These are phyloP conservation scores for Dryadula phaetusa DNA, from an alignment of 2,888 invertebrate genomes.

Conservation along the genomic window DNA sequence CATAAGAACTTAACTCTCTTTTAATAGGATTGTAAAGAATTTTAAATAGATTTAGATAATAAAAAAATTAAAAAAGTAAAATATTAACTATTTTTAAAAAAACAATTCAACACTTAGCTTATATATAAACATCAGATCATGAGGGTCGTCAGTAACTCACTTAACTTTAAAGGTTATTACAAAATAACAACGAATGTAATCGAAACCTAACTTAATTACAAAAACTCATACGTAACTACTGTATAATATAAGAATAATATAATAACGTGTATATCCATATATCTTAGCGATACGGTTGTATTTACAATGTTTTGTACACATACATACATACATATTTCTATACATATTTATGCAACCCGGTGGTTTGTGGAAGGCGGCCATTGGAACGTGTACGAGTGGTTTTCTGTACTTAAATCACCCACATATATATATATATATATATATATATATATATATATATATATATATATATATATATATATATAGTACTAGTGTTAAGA, in stretches of 20 bases:
- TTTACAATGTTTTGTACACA: not conserved
- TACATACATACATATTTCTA: not conserved
- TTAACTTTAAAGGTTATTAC: slow-evolving; percentile 51
- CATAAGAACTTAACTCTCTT: too few relatives aligned
- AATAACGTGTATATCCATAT: slow-evolving; percentile 10
- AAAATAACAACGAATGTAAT: slow-evolving; percentile 54
- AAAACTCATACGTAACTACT: slow-evolving; percentile 42
- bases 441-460: not conserved
- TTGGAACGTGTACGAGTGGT: slow-evolving; percentile 20
- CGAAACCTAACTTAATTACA: slow-evolving; percentile 48
- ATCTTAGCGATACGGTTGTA: slow-evolving; percentile 14
- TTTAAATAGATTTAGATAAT: too few relatives aligned
- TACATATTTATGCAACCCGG: slow-evolving; percentile 21
- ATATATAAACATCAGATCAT: slow-evolving; percentile 8
- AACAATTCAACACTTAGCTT: too few relatives aligned
- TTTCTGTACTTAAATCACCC: slow-evolving; percentile 23
- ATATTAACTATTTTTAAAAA: too few relatives aligned
- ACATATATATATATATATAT: not conserved
- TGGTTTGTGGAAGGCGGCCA: slow-evolving; percentile 24
- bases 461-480: too few relatives aligned
- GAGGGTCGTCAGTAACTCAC: slow-evolving; percentile 40
- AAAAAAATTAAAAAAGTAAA: too few relatives aligned
- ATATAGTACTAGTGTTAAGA: too few relatives aligned
- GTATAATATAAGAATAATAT: slow-evolving; percentile 33
- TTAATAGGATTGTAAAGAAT: too few relatives aligned